Evolutionary conservation across 1,140 invertebrate species (phyloP).

Genomic region (Steinernema khuongi): DNA sequence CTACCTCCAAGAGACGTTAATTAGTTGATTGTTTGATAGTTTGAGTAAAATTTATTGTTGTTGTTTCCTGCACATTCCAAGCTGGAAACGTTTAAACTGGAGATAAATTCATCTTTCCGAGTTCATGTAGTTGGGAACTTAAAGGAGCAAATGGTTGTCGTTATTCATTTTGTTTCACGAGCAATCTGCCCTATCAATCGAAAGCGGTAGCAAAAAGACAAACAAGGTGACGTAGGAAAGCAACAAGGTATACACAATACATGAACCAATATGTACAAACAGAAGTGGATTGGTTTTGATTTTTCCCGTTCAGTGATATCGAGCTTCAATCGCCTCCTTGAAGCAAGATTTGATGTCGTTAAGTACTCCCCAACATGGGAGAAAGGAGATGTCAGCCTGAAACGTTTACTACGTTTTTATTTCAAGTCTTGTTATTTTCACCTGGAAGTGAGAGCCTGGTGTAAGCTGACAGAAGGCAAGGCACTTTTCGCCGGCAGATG

Average conservation of each 20-base stretch:
- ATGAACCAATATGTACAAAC: conserved; percentile 15
- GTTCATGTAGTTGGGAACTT: conserved; percentile 20
- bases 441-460: conserved; percentile 50
- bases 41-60: conserved; percentile 21
- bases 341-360: conserved; percentile 53
- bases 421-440: conserved; percentile 16
- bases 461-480: conserved; percentile 55
- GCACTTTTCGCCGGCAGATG: conserved; percentile 44
- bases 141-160: conserved; percentile 19
- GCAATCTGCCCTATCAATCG: conserved; percentile 5
- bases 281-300: background rate
- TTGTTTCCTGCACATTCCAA: background rate
- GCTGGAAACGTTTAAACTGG: background rate
- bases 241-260: background rate
- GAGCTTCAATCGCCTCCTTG: conserved; percentile 41
- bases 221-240: background rate
- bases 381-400: conserved; percentile 40
- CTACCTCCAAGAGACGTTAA: conserved; percentile 46
- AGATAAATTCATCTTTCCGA: conserved; percentile 5
- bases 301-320: background rate
- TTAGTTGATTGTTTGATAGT: conserved; percentile 29
- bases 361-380: conserved; percentile 50
- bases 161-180: conserved; percentile 20
- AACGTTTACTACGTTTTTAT: conserved; percentile 18
- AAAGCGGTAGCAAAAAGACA: background rate